Evolutionary conservation across 2,797 vertebrate species (phyloP).

Genomic region (Nothura maculosa): DNA sequence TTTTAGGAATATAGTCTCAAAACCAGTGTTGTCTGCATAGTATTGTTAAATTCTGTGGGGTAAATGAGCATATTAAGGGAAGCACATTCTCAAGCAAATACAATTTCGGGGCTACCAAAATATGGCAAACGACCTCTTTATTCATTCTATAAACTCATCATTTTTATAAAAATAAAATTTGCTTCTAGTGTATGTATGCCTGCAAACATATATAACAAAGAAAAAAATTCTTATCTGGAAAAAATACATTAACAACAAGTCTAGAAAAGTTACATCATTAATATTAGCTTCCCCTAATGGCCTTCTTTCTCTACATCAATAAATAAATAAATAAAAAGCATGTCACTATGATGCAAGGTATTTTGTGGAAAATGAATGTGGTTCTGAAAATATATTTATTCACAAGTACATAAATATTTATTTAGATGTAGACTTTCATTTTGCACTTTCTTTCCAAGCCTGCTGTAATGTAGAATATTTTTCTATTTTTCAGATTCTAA

Average conservation of each 20-base stretch:
- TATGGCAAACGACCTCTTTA: neutral
- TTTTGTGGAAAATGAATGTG: neutral
- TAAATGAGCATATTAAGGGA: neutral
- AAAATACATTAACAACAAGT: neutral
- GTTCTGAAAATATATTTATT: neutral
- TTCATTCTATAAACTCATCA: neutral
- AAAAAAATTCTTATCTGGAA: neutral
- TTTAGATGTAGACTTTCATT: neutral
- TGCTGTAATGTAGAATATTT: neutral
- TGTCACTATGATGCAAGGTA: neutral
- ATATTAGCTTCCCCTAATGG: neutral
- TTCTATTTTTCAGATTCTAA: neutral
- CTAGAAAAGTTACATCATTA: neutral
- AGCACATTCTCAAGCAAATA: neutral
- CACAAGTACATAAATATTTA: neutral
- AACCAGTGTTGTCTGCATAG: neutral
- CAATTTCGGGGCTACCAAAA: neutral
- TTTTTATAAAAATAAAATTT: neutral
- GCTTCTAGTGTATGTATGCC: neutral
- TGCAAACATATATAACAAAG: neutral
- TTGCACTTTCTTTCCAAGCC: neutral
- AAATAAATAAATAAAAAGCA: neutral
- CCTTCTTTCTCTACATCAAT: too few relatives aligned
- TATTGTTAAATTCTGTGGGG: neutral
- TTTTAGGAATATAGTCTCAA: neutral